These are phyloP conservation scores for Sialis lutaria DNA, from an alignment of 2,888 invertebrate genomes.

Conservation along the genomic window DNA sequence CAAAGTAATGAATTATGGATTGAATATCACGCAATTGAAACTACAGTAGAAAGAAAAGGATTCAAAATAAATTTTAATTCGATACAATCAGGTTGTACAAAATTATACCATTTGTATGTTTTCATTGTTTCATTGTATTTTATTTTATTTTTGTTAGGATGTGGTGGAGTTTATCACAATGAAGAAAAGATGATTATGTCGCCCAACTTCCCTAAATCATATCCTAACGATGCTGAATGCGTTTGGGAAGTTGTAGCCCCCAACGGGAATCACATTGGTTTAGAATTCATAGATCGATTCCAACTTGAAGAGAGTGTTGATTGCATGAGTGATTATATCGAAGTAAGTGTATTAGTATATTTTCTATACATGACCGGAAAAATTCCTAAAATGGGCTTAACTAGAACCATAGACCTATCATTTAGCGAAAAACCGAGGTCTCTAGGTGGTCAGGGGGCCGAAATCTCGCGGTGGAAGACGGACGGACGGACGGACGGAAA, in stretches of 20 bases:
- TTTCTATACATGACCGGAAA: too few species aligned
- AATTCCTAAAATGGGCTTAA: too few species aligned
- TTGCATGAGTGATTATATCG: conserved; percentile 60
- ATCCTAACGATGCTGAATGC: conserved; percentile 63
- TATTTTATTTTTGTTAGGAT: conserved; percentile 28
- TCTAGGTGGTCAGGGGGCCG: too few species aligned
- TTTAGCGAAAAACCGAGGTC: too few species aligned
- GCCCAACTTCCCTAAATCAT: conserved; percentile 43
- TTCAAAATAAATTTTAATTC: not conserved
- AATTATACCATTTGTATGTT: not conserved
- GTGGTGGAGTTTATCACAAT: conserved; percentile 46
- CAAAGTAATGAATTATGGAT: conserved; percentile 39
- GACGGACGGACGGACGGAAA: too few species aligned
- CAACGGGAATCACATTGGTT: conserved; percentile 46
- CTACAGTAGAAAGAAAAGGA: not conserved
- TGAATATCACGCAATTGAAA: conserved; percentile 39
- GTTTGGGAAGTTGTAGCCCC: conserved; percentile 52
- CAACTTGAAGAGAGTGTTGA: conserved; percentile 49
- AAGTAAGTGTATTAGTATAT: conserved; percentile 24
- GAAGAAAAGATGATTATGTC: conserved; percentile 28
- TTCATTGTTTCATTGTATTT: not conserved
- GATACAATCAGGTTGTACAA: conserved; percentile 10
- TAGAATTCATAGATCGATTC: conserved; percentile 53
- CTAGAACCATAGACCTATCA: too few species aligned
- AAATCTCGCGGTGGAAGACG: too few species aligned